Conservation (phyloP, 2,797 vertebrate genomes). For the Tolypeutes matacus region DNA sequence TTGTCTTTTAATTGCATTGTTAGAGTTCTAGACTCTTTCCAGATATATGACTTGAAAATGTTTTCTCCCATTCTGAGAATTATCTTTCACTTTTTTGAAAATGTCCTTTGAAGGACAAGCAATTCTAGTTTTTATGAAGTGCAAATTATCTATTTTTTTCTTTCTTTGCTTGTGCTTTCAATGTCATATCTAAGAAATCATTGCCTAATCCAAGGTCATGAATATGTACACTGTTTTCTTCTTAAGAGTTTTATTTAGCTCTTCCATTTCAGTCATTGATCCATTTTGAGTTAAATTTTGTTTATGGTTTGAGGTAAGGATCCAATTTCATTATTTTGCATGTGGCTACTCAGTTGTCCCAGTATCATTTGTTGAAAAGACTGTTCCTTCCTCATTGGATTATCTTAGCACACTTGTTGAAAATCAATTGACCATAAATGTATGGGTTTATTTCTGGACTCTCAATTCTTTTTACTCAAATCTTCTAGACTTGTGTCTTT, state of each 20-base stretch:
- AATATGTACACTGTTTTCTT: slow-evolving; percentile 2
- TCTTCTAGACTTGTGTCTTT: too few relatives aligned
- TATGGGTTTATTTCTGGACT: too few relatives aligned
- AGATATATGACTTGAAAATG: background rate
- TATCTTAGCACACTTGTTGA: too few relatives aligned
- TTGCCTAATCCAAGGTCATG: background rate
- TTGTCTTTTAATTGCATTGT: background rate
- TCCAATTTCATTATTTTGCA: too few relatives aligned
- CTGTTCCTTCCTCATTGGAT: too few relatives aligned
- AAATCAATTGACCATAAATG: too few relatives aligned
- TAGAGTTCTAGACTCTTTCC: background rate
- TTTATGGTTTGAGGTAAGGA: too few relatives aligned
- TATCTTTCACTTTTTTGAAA: slow-evolving; percentile 25
- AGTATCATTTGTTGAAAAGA: too few relatives aligned
- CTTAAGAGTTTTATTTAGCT: background rate
- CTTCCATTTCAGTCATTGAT: too few relatives aligned
- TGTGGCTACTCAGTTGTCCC: too few relatives aligned
- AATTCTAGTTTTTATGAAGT: slow-evolving; percentile 50
- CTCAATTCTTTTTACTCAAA: too few relatives aligned
- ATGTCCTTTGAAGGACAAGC: background rate
- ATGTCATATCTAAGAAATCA: background rate
- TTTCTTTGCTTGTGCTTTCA: background rate
- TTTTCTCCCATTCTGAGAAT: background rate
- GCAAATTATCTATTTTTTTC: background rate
- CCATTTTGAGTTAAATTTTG: too few relatives aligned